Base-by-base conservation (phyloP, 2,113 vertebrate genomes). In the Crocuta crocuta region DNA sequence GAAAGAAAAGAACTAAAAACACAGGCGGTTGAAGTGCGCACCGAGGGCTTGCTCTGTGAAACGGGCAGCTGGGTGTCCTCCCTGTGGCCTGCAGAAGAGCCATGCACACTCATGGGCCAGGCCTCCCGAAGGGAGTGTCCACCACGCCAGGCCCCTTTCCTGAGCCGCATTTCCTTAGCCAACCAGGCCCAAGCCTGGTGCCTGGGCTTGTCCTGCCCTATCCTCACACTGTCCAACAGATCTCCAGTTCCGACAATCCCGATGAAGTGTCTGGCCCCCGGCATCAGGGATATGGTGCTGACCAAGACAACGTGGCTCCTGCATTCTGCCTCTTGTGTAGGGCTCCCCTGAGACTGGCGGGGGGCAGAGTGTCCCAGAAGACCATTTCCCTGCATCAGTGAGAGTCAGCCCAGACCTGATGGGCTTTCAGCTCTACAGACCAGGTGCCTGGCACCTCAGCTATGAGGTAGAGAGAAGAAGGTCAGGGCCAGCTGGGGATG, bases 1-100 rank as follows among this genome's bases (percentile, higher is more conserved):
- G 89, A 97, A 95, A 94, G 90, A 85, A 91, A 79, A 84, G 80
- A 97, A 79, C 71, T 79, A 55, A 97, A 97, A 94, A 94, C 85
- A 91, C 91, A 92, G 84, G 88, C 79, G 81, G 79, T 55, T 80
- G 79, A 94, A 97, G 90, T 96, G 85, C 76, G 88, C 84, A 85
- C 35, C 6, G 71, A 92, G 48, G n/a, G 79, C 95, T 80, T 84
- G 12, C 81, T 85, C 93, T 93, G 65, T 95, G 96, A 97, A 95
- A 88, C 9, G 17, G 85, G 89, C 26, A 24, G 26, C 63, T 39
- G 31, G 39, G 61, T 31, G 3, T 50, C 33, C 66, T 89, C 35
- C 39, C 23, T 0, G 0, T 58, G 79, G 93, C 73, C 24, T 4
- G 50, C 28, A 5, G 79, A 70, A 83, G 68, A 45, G 31, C 43